phyloP scores from a whole-genome alignment of 2,113 vertebrate genomes.

The Sitta europaea region DNA sequence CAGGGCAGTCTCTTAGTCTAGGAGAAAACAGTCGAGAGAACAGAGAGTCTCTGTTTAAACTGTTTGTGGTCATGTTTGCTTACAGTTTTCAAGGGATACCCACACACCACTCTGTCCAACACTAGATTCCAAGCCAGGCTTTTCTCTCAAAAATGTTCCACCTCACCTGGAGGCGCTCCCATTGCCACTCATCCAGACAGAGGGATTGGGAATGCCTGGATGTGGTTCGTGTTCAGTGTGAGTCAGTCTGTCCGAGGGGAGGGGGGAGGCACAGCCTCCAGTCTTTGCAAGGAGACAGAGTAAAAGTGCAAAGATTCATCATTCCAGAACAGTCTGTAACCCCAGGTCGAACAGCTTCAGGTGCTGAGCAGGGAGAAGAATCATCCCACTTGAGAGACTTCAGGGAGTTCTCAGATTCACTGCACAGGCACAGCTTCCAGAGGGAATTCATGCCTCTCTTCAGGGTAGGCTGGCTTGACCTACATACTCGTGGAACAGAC shows the following conservation, averaged over 20 bases:
- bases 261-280: background rate
- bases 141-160: background rate
- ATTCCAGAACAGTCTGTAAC: background rate
- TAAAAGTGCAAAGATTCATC: background rate
- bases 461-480: background rate
- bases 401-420: background rate
- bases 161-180: background rate
- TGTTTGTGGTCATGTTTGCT: background rate
- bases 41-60: background rate
- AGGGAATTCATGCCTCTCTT: background rate
- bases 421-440: background rate
- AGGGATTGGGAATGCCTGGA: rapidly evolving
- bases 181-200: background rate
- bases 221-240: background rate
- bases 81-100: background rate
- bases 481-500: background rate
- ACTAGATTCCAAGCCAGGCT: background rate
- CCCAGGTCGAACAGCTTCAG: background rate
- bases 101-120: background rate
- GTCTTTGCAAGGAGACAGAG: background rate
- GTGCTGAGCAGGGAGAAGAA: background rate
- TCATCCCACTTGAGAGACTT: background rate
- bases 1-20: background rate
- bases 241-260: background rate
- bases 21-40: background rate